Conservation (phyloP, 2,113 vertebrate species). For the Synodontis membranacea region DNA sequence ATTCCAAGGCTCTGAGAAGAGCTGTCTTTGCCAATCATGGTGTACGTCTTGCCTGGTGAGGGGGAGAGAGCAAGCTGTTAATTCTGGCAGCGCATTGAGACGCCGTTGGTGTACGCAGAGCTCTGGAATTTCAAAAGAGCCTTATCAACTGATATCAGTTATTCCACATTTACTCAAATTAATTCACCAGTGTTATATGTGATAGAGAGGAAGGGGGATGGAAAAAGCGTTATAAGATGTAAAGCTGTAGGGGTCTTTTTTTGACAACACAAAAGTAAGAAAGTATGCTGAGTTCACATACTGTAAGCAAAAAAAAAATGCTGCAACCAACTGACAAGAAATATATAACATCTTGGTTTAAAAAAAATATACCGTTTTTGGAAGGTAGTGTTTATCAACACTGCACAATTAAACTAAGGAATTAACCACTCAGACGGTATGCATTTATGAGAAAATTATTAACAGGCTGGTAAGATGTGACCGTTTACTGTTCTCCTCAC, state of each 20-base stretch:
- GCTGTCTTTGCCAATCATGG: slow-evolving; percentile 94
- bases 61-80: slow-evolving; percentile 48
- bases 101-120: slow-evolving; percentile 18
- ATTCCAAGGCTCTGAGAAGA: slow-evolving; percentile 91
- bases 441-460: not conserved
- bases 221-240: not conserved
- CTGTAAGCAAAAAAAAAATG: slow-evolving; percentile 14
- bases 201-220: not conserved
- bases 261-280: slow-evolving; percentile 18
- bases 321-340: not conserved
- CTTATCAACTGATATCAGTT: slow-evolving; percentile 25
- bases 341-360: not conserved
- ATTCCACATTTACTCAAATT: not conserved
- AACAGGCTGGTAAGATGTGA: not conserved
- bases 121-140: slow-evolving; percentile 21
- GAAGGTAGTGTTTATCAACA: not conserved
- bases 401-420: not conserved
- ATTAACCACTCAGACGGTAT: not conserved
- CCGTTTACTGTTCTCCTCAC: not conserved
- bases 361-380: not conserved
- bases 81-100: slow-evolving; percentile 35
- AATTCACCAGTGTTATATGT: not conserved
- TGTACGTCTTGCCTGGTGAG: slow-evolving; percentile 89
- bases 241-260: not conserved
- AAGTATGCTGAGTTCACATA: not conserved